These are phyloP conservation scores for Tapera naevia DNA, from an alignment of 2,797 vertebrate species.

Conservation along the genomic window DNA sequence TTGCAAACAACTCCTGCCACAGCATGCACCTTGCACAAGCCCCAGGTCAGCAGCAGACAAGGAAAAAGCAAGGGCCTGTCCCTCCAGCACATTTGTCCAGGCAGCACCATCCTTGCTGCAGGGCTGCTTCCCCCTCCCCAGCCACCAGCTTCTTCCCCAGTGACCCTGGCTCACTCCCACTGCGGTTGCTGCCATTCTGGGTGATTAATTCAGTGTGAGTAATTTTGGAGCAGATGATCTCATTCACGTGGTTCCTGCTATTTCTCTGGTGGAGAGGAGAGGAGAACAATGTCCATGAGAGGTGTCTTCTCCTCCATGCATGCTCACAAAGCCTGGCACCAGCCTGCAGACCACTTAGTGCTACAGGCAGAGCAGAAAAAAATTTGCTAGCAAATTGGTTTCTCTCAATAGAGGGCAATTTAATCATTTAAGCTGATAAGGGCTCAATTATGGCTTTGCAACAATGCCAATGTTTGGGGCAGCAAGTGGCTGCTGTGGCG, in stretches of 20 bases:
- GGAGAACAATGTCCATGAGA: no score
- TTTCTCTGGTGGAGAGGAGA: background rate
- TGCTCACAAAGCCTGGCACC: background rate
- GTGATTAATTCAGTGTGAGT: conserved; percentile 68
- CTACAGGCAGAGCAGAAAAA: background rate
- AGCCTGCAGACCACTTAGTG: background rate
- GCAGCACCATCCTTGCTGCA: accelerated
- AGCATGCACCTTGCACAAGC: background rate
- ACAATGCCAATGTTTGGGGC: background rate
- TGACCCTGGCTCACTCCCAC: conserved; percentile 24
- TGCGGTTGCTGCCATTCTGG: background rate
- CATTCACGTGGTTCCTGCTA: conserved; percentile 38
- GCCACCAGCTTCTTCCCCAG: background rate
- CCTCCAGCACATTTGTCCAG: background rate
- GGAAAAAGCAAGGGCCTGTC: background rate
- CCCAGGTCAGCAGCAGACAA: background rate
- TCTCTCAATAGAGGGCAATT: conserved; percentile 14
- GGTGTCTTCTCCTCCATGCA: accelerated
- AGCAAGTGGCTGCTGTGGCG: background rate
- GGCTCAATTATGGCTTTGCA: background rate
- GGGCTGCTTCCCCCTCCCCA: background rate
- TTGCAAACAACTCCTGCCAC: background rate
- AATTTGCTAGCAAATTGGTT: conserved; percentile 33
- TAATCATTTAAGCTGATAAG: background rate
- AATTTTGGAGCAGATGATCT: conserved; percentile 67